Conservation (phyloP, 2,888 invertebrate genomes). For the Lottia scabra region DNA sequence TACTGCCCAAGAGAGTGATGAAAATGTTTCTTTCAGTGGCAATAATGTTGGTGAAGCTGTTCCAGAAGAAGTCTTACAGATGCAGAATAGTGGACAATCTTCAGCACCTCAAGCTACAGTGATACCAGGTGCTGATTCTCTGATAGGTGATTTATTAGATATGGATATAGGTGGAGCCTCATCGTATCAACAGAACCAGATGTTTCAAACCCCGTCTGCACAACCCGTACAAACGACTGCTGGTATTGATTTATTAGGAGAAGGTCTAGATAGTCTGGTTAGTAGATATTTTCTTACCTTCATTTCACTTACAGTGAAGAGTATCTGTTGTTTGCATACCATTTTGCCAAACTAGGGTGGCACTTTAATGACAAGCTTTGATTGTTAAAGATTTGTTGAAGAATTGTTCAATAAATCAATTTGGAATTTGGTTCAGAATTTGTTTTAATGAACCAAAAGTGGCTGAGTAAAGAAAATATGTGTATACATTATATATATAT, state of each 20-base stretch:
- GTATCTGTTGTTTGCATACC: no score
- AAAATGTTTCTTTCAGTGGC: constrained; percentile 26
- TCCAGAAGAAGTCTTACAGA: constrained; percentile 12
- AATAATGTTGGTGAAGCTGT: constrained; percentile 29
- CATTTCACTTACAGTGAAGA: no score
- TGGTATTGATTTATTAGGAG: constrained; percentile 84
- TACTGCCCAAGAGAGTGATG: no score
- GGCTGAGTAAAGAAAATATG: no score
- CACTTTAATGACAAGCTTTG: no score
- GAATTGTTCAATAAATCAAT: no score
- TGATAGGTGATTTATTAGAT: constrained; percentile 95
- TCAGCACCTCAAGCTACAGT: constrained; percentile 71
- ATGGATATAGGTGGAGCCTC: constrained; percentile 87
- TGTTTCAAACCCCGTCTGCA: constrained; percentile 43
- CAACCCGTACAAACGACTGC: constrained; percentile 69
- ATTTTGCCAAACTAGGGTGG: no score
- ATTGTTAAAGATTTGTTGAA: no score
- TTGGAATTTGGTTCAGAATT: no score
- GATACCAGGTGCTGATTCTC: constrained; percentile 85
- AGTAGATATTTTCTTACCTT: constrained; percentile 14
- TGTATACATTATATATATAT: no score
- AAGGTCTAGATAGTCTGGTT: constrained; percentile 89
- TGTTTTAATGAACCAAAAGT: no score
- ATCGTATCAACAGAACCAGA: constrained; percentile 64
- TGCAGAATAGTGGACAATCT: constrained; percentile 40